Evolutionary conservation across 2,888 invertebrate genomes (phyloP).

Genomic region (Spatulosminthurus flaviceps): DNA sequence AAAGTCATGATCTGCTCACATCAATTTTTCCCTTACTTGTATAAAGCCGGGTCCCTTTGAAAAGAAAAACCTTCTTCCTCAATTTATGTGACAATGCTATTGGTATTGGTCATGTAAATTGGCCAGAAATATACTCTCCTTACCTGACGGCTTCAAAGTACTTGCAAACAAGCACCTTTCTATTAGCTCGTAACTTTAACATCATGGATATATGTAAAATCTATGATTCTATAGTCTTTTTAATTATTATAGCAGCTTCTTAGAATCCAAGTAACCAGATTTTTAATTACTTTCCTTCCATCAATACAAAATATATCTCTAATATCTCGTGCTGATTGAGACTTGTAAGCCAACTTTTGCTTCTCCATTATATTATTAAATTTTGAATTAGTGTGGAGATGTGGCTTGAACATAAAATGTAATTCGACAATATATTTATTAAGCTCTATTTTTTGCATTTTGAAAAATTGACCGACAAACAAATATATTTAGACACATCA

Average conservation of each 20-base stretch:
- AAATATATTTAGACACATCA: conserved; percentile 1
- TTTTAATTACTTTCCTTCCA: conserved; percentile 22
- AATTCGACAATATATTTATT: neutral
- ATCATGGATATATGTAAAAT: too few relatives aligned
- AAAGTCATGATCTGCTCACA: neutral
- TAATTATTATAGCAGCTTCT: neutral
- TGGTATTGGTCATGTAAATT: conserved; percentile 4
- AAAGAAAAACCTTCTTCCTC: neutral
- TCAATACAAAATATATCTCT: too few relatives aligned
- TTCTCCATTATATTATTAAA: neutral
- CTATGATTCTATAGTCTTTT: too few relatives aligned
- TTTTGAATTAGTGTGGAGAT: too few relatives aligned
- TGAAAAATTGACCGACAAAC: neutral
- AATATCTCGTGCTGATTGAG: conserved; percentile 27
- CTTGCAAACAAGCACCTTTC: neutral
- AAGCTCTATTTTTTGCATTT: neutral
- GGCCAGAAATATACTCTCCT: neutral
- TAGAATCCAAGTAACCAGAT: neutral
- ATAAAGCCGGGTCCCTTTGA: too few relatives aligned
- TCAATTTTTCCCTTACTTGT: neutral
- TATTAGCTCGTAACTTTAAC: neutral
- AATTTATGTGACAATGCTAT: neutral
- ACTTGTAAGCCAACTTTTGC: conserved; percentile 13
- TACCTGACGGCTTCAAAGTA: neutral
- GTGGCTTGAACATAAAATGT: too few relatives aligned